Evolutionary conservation across 2,888 invertebrate species (phyloP).

Genomic region (Leptarthrus brevirostris): DNA sequence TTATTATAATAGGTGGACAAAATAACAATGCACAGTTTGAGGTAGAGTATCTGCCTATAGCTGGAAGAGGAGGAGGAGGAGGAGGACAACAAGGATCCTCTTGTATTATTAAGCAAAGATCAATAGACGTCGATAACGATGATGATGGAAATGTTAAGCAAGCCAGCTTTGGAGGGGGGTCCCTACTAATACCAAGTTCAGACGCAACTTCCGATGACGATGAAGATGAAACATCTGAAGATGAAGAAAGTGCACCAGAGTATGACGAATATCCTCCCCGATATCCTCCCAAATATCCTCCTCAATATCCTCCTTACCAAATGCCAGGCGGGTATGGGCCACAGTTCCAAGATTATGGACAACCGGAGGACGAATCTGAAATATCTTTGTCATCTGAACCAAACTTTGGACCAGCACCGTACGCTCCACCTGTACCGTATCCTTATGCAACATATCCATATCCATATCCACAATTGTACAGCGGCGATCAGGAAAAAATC

Average conservation of each 20-base stretch:
- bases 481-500: background rate
- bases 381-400: background rate
- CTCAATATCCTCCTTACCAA: background rate
- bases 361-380: background rate
- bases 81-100: background rate
- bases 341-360: background rate
- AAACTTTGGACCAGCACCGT: background rate
- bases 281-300: background rate
- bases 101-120: conserved; percentile 17
- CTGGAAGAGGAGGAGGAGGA: background rate
- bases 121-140: conserved; percentile 23
- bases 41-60: background rate
- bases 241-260: background rate
- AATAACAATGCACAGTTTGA: background rate
- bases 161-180: conserved; percentile 7
- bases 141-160: background rate
- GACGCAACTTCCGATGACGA: background rate
- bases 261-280: too few relatives aligned
- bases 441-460: background rate
- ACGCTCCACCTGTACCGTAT: background rate
- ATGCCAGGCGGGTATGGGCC: background rate
- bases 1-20: background rate
- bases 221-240: background rate
- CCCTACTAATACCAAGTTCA: background rate
- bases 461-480: background rate